Conservation (phyloP, 2,113 vertebrate species). For the Pterocles orientalis region DNA sequence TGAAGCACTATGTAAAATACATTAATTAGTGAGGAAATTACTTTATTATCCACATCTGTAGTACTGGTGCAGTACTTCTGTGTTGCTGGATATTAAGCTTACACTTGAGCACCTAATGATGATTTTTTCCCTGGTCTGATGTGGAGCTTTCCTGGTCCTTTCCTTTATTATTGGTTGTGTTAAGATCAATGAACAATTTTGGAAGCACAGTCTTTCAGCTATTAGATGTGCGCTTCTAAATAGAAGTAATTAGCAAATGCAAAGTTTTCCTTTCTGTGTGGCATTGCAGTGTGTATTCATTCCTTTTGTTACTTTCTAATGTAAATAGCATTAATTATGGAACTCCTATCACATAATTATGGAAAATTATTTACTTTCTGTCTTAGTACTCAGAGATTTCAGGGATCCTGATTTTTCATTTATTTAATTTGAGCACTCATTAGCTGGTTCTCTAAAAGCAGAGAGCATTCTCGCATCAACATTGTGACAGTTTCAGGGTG, state of each 20-base stretch:
- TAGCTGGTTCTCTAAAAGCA: not conserved
- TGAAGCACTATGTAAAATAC: not conserved
- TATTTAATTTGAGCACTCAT: not conserved
- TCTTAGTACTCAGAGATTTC: not conserved
- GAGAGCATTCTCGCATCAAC: not conserved
- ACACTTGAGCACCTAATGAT: not conserved
- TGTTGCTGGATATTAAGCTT: not conserved
- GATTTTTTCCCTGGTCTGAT: not conserved
- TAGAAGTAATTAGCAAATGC: constrained; percentile 50
- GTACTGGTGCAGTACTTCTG: not conserved
- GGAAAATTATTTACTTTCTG: not conserved
- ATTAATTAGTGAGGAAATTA: not conserved
- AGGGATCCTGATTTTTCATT: not conserved
- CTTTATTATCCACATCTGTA: not conserved
- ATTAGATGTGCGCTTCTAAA: not conserved
- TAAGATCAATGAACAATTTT: not conserved
- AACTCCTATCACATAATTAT: not conserved
- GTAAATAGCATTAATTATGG: constrained; percentile 67
- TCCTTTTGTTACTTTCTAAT: constrained; percentile 61
- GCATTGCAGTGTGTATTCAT: constrained; percentile 27
- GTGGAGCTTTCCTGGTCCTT: not conserved
- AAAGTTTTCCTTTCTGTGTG: constrained; percentile 35
- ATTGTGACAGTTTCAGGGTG: not conserved
- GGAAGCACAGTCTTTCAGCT: not conserved
- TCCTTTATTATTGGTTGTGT: not conserved